phyloP scores from a whole-genome alignment of 2,113 vertebrate genomes.

The Heloderma charlesbogerti region DNA sequence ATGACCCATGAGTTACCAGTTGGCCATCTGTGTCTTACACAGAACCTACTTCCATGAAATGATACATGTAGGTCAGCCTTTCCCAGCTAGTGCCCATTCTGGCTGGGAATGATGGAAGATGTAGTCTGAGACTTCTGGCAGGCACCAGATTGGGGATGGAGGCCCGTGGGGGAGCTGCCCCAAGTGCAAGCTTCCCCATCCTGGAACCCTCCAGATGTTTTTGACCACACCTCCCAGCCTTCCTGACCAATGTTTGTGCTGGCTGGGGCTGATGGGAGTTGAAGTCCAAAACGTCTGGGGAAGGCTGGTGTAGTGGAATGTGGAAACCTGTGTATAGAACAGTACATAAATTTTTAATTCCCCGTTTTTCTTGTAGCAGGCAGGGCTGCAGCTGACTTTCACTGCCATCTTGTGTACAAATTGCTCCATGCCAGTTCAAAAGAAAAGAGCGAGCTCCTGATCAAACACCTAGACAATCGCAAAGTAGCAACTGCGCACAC shows the following conservation, averaged over 20 bases:
- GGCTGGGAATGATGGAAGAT: neutral
- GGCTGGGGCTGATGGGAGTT: no score
- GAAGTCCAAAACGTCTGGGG: no score
- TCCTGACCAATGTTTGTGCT: no score
- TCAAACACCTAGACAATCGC: no score
- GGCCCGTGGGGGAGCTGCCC: neutral
- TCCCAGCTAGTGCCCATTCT: no score
- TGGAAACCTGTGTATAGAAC: neutral
- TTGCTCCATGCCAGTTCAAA: neutral
- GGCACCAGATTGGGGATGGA: neutral
- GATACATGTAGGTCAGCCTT: no score
- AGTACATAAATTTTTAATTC: no score
- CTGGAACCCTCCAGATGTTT: neutral
- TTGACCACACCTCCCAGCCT: neutral
- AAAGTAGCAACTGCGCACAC: neutral
- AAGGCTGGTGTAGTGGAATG: no score
- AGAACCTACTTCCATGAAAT: neutral
- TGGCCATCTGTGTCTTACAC: neutral
- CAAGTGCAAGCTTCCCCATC: neutral
- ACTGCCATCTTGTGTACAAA: constrained; percentile 2
- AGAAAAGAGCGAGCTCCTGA: no score
- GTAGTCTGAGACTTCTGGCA: neutral
- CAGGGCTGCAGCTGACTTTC: neutral
- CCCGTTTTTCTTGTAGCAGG: neutral
- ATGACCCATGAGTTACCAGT: neutral